phyloP scores from a whole-genome alignment of 2,888 invertebrate species.

The Apamea monoglypha region DNA sequence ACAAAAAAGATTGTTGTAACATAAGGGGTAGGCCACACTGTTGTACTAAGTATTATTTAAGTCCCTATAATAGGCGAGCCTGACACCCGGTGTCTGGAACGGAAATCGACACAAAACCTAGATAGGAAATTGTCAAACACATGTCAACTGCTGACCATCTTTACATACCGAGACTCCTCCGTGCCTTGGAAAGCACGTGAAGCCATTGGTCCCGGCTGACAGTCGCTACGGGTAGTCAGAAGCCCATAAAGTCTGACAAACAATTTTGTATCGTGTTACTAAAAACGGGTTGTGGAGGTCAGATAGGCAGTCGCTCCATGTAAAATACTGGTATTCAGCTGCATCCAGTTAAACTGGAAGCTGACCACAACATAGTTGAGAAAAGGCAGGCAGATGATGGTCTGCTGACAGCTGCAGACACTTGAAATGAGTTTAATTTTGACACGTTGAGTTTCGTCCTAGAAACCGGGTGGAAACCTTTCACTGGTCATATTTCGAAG shows the following conservation, averaged over 20 bases:
- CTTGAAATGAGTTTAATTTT: not conserved
- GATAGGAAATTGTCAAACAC: not conserved
- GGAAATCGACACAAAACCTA: not conserved
- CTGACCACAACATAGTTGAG: not conserved
- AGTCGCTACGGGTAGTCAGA: not conserved
- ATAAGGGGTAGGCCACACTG: slow-evolving; percentile 1
- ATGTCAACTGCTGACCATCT: not conserved
- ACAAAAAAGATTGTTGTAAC: slow-evolving; percentile 8
- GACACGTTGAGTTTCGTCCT: not conserved
- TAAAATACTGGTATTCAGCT: not conserved
- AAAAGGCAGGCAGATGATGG: not conserved
- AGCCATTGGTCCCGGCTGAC: not conserved
- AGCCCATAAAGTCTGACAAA: too few species aligned
- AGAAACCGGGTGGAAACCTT: not conserved
- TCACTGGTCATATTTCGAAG: not conserved
- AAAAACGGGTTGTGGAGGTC: not conserved
- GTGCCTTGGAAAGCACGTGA: not conserved
- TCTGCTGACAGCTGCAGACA: too few species aligned
- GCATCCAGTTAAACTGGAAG: not conserved
- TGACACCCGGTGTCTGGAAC: not conserved
- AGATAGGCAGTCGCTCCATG: not conserved
- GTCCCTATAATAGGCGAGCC: not conserved
- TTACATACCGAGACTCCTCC: not conserved
- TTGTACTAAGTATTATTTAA: slow-evolving; percentile 49
- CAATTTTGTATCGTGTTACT: not conserved